Conservation (phyloP, 2,888 invertebrate genomes). For the Eugnorisma glareosa region DNA sequence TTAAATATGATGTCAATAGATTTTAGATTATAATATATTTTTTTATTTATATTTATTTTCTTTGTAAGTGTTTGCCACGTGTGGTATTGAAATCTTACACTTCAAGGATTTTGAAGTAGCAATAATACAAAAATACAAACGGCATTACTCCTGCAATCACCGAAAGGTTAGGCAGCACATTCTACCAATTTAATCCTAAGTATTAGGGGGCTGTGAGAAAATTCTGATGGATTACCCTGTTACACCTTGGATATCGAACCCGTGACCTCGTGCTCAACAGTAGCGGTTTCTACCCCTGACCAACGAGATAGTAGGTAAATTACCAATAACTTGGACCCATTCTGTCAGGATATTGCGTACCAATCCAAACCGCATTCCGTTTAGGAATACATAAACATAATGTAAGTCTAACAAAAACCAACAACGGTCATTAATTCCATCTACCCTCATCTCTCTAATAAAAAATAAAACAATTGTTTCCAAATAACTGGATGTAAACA, state of each 20-base stretch:
- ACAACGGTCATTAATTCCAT: background rate
- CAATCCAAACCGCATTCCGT: background rate
- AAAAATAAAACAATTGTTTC: conserved; percentile 33
- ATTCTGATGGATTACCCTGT: background rate
- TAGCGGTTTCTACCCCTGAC: background rate
- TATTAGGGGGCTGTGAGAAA: background rate
- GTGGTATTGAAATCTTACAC: background rate
- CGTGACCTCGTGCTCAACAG: background rate
- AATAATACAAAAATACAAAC: background rate
- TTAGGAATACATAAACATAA: background rate
- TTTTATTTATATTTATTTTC: too few relatives aligned
- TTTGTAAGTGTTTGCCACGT: too few relatives aligned
- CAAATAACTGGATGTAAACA: conserved; percentile 40
- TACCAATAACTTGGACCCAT: background rate
- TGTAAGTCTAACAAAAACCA: conserved; percentile 4
- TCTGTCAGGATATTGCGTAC: background rate
- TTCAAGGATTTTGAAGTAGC: background rate
- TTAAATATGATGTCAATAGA: too few relatives aligned
- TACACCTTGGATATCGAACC: background rate
- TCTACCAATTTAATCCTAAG: background rate
- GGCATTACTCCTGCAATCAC: background rate
- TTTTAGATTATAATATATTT: too few relatives aligned
- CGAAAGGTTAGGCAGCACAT: background rate
- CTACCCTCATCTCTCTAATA: conserved; percentile 3
- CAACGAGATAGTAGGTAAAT: background rate